Conservation (phyloP, 2,888 invertebrate species). For the Cyrtodaria siliqua region DNA sequence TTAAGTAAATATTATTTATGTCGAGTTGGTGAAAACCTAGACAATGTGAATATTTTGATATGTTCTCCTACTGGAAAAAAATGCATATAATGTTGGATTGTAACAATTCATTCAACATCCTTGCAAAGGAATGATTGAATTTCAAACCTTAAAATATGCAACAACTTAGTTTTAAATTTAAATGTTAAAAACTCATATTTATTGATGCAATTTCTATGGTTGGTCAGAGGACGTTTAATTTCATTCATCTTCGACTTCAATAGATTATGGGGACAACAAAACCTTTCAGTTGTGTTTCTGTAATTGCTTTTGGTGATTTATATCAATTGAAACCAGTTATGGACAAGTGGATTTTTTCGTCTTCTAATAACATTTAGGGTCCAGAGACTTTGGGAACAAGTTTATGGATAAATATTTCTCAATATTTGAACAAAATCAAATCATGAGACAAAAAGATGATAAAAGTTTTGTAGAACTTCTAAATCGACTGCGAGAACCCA, state of each 20-base stretch:
- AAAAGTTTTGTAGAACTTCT: conserved; percentile 52
- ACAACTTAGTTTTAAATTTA: too few species aligned
- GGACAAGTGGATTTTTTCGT: conserved; percentile 39
- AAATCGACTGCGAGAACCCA: conserved; percentile 52
- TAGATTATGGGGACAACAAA: conserved; percentile 13
- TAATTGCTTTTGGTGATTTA: conserved; percentile 10
- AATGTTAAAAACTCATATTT: neutral
- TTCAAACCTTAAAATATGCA: conserved; percentile 16
- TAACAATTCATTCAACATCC: conserved; percentile 49
- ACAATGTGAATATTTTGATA: conserved; percentile 33
- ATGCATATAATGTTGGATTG: conserved; percentile 43
- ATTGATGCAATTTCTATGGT: conserved; percentile 28
- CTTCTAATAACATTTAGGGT: too few species aligned
- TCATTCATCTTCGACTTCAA: conserved; percentile 32
- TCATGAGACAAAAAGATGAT: conserved; percentile 64
- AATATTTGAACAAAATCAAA: conserved; percentile 11
- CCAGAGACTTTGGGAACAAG: conserved; percentile 33
- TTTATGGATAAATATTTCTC: conserved; percentile 31
- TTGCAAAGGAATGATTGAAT: conserved; percentile 32
- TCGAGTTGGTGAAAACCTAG: conserved; percentile 40
- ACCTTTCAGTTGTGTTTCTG: conserved; percentile 42
- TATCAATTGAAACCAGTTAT: conserved; percentile 14
- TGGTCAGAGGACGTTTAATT: conserved; percentile 27
- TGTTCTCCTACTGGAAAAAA: conserved; percentile 58
- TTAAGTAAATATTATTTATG: conserved; percentile 19